Evolutionary conservation across 1,140 invertebrate genomes (phyloP).

Genomic region (Aradophagus sp.): DNA sequence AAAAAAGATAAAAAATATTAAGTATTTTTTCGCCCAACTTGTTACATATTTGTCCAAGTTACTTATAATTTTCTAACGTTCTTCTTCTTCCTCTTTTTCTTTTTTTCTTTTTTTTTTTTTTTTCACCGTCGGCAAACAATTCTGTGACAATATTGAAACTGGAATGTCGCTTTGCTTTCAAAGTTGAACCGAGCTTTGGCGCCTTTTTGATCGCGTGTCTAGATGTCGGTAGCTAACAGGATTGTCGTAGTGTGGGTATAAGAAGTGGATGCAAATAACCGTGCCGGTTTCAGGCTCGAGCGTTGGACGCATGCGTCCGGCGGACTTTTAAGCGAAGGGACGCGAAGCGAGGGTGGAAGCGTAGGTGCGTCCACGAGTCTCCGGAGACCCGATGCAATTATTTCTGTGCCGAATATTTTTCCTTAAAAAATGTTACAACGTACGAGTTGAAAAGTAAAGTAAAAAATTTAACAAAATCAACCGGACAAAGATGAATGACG

Average conservation of each 20-base stretch:
- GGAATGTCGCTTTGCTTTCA: background rate
- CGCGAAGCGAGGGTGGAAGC: slow-evolving; percentile 35
- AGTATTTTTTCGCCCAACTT: no score
- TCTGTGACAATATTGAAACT: no score
- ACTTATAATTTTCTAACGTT: no score
- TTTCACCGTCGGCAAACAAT: no score
- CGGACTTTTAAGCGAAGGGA: slow-evolving; percentile 18
- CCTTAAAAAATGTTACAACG: no score
- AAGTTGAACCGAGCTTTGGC: background rate
- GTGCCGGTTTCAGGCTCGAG: slow-evolving; percentile 34
- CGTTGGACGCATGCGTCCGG: slow-evolving; percentile 48
- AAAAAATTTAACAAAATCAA: no score
- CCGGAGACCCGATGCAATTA: slow-evolving; percentile 35
- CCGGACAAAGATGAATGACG: no score
- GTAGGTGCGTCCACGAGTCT: slow-evolving; percentile 38
- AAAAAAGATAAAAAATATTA: no score
- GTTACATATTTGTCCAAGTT: no score
- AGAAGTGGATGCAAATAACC: slow-evolving; percentile 42
- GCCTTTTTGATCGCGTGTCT: slow-evolving; percentile 13
- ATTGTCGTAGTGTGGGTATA: slow-evolving; percentile 25
- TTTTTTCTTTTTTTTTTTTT: no score
- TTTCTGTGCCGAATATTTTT: slow-evolving; percentile 17
- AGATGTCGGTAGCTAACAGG: slow-evolving; percentile 35
- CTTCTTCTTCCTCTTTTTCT: no score
- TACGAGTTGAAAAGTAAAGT: no score